Evolutionary conservation across 2,113 vertebrate genomes (phyloP), one percentile per base, ranked within the genome.

Genomic region (Oryzias curvinotus): DNA sequence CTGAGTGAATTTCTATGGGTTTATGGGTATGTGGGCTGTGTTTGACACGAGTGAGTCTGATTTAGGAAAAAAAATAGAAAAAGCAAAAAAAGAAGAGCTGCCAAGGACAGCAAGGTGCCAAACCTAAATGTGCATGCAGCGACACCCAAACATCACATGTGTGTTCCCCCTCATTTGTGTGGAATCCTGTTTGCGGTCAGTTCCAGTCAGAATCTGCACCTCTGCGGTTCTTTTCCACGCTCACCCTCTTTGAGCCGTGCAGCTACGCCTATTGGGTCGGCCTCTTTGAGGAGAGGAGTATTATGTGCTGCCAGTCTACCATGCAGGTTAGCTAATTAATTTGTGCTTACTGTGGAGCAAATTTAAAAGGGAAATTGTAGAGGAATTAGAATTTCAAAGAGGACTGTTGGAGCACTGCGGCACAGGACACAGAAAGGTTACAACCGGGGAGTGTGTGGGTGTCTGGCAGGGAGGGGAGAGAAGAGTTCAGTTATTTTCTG

Each of bases 241-340:
- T 44, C 36, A 3, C 36, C 3, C 10, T 36, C 36, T 36, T 10
- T 36, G 36, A 36, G 36, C 30, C 3, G 36, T 12, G 36, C 36
- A 36, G 10, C 36, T 10, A 12, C 36, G 36, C 36, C 36, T 36
- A 36, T 36, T 62, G 63, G 63, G 41, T 52, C 17, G 25, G 18
- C 62, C 57, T 68, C 57, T 69, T 52, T 21, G n/a, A 50, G 56
- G 28, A 54, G 54, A 52, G 16, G 70, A 69, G 65, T 68, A 76
- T 86, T 78, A 82, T 81, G 74, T 73, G 71, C 57, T 55, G 60
- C 63, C 75, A 77, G 68, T 71, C 68, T 78, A 70, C 58, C 79
- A 57, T 84, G 85, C 71, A 76, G 77, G 76, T 75, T 54, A 68
- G 73, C 69, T 79, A 72, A 90, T 90, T 91, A 80, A 86, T 87